These are phyloP conservation scores for Apantesis nais DNA, from an alignment of 2,888 invertebrate genomes.

Conservation along the genomic window DNA sequence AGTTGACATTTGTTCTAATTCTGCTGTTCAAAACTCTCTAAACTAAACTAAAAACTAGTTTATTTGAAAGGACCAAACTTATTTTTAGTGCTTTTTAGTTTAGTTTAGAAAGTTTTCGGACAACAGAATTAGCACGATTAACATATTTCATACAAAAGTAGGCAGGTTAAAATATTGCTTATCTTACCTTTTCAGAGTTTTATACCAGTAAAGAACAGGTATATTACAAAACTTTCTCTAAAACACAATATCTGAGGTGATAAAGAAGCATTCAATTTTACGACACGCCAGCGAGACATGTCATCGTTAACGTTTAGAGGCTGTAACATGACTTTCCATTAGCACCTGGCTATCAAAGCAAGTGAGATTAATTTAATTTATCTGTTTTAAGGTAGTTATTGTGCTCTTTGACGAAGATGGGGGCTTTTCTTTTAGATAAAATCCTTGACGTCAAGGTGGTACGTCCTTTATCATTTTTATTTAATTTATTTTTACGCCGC, in stretches of 20 bases:
- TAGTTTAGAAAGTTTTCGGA: no score
- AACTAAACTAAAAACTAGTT: no score
- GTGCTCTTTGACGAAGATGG: conserved; percentile 60
- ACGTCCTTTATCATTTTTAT: conserved; percentile 9
- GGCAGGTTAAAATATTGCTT: not conserved
- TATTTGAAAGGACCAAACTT: no score
- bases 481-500: no score
- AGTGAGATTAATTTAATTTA: conserved; percentile 79
- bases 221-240: conserved; percentile 27
- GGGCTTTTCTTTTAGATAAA: conserved; percentile 31
- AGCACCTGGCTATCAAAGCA: conserved; percentile 73
- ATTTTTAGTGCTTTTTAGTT: no score
- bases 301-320: conserved; percentile 57
- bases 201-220: not conserved
- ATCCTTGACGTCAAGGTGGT: conserved; percentile 16
- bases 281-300: conserved; percentile 51
- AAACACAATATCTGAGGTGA: conserved; percentile 27
- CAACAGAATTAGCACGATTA: no score
- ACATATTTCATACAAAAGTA: not conserved
- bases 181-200: not conserved
- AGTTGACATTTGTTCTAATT: no score
- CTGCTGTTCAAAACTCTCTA: no score
- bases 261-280: conserved; percentile 54
- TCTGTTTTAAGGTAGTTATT: conserved; percentile 72
- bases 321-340: conserved; percentile 70